Base-by-base conservation (phyloP, 2,797 vertebrate genomes). In the Remorina albescens region DNA sequence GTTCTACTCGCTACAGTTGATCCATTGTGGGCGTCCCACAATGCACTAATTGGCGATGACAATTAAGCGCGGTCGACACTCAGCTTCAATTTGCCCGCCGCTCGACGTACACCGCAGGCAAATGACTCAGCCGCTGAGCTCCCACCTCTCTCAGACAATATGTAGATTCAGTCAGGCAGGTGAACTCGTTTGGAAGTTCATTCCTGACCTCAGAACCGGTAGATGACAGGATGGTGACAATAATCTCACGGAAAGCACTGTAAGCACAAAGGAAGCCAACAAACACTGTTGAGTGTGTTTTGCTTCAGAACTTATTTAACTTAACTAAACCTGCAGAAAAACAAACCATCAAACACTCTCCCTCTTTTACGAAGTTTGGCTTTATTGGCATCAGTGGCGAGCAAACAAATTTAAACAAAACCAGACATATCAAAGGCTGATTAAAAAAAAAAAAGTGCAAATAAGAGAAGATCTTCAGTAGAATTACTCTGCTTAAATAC, bases 21-120 rank as follows among this genome's bases (percentile, higher is more conserved):
- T 93, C 96, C 95, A 97, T 99, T 98, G 97, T 98, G 94, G 89
- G 76, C 85, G 65, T 90, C 93, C 86, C 91, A 96, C 95, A 96
- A 96, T 94, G 95, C 94, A 93, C 96, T 99, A 98, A 98, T 98
- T 98, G 97, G 96, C 87, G 83, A 93, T 93, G 97, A 98, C 97
- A 98, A 98, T 97, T 91, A 96, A 93, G 95, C 91, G 84, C 85
- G 93, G 91, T 92, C 82, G 68, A 81, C 91, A 89, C 94, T 93
- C 94, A 94, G 93, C 94, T 95, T 95, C 94, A 94, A 96, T 95
- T 96, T 91, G 92, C 61, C 86, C 69, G 88, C 88, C 86, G 87
- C 73, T 90, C 86, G 68, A 92, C 89, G 80, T 83, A 82, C 87
- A 89, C 80, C 73, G 58, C 82, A 47, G 53, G 54, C 78, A 53